Percentiles rank a stretch among this genome's conserved stretches.
Evolutionary conservation across 92 coral and sea anemone species (phyloP).

Genomic region (Scolanthus callimorphus): DNA sequence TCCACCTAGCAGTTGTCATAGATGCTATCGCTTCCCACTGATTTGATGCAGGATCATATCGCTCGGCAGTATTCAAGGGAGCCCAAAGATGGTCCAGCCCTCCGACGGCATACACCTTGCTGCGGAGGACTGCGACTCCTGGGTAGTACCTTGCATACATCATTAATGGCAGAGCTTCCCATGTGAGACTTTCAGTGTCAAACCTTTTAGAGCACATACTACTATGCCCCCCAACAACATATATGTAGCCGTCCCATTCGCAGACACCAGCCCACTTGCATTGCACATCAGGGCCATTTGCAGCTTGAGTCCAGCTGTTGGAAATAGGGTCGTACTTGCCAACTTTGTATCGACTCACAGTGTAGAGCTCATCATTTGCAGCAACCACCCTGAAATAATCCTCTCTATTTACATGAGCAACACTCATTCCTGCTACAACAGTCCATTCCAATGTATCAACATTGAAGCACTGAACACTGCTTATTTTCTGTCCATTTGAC

Average conservation of each 20-base stretch:
- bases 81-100: conserved; percentile 99
- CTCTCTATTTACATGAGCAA: conserved; percentile 95
- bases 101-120: conserved; percentile 96
- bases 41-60: conserved; percentile 67
- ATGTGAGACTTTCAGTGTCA: conserved; percentile 79
- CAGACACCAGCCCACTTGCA: conserved; percentile 99
- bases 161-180: conserved; percentile 92
- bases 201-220: conserved; percentile 98
- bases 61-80: conserved; percentile 89
- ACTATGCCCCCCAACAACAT: conserved; percentile 98
- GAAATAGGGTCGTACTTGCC: conserved; percentile 98
- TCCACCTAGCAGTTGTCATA: conserved; percentile 95
- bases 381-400: conserved; percentile 96
- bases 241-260: conserved; percentile 83
- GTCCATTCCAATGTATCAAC: conserved; percentile 98
- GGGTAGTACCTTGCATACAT: conserved; percentile 97
- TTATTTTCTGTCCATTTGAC: conserved; percentile 98
- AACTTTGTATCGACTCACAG: conserved; percentile 97
- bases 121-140: conserved; percentile 92
- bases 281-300: conserved; percentile 97
- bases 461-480: conserved; percentile 98
- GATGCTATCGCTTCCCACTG: conserved; percentile 90
- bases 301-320: conserved; percentile 90
- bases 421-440: conserved; percentile 91
- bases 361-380: conserved; percentile 88